Conservation (phyloP, 2,113 vertebrate species). For the Oostethus manadensis region DNA sequence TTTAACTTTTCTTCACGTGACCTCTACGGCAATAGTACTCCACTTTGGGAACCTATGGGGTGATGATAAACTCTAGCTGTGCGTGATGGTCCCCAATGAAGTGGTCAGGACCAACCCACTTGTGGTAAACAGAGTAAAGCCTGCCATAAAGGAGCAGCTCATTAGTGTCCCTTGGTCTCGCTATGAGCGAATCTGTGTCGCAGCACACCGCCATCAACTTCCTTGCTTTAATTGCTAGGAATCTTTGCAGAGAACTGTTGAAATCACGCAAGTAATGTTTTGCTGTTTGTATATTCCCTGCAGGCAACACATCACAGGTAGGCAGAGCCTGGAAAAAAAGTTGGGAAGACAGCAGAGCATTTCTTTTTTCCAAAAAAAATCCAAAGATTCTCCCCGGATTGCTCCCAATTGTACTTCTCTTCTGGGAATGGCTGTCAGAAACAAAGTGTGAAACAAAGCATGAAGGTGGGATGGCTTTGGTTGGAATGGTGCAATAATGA, state of each 20-base stretch:
- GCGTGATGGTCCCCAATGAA: no score
- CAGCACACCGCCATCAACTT: background rate
- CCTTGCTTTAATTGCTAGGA: slow-evolving; percentile 12
- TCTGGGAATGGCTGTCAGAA: slow-evolving; percentile 30
- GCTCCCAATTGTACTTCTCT: slow-evolving; percentile 7
- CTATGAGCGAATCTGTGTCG: slow-evolving; percentile 7
- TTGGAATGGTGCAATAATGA: slow-evolving; percentile 22
- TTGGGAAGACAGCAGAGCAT: slow-evolving; percentile 17
- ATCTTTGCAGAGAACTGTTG: slow-evolving; percentile 20
- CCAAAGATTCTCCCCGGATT: slow-evolving; percentile 9
- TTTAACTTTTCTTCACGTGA: no score
- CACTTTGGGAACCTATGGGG: no score
- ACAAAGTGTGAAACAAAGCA: slow-evolving; percentile 18
- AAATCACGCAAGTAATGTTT: slow-evolving; percentile 31
- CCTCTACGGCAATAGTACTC: no score
- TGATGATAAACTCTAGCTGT: no score
- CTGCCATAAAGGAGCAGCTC: background rate
- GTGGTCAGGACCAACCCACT: no score
- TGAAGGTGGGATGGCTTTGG: slow-evolving; percentile 19
- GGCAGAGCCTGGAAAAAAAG: background rate
- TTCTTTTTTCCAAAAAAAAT: slow-evolving; percentile 24
- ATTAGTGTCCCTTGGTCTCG: slow-evolving; percentile 10
- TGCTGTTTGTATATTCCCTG: slow-evolving; percentile 23
- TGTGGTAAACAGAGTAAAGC: background rate
- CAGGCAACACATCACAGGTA: slow-evolving; percentile 8